Base-by-base conservation (phyloP, 2,888 invertebrate genomes). In the Alsophila aescularia region DNA sequence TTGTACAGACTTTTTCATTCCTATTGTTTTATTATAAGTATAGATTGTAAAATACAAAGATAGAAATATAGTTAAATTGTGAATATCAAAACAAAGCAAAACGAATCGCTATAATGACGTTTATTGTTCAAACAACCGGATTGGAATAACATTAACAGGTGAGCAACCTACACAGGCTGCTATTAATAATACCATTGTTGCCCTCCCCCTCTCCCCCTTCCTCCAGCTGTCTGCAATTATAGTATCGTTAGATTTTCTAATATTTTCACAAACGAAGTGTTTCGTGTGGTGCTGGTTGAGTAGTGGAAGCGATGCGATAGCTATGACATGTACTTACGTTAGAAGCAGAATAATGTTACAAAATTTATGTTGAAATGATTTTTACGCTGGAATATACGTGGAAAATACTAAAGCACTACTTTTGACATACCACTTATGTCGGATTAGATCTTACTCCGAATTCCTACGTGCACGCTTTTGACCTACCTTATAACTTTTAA, bases 211-310 rank as follows among this genome's bases (percentile, higher is more conserved):
- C n/a, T 13, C 8, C 24, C 12, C 14, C 3, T 54, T 53, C 40
- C 29, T 13, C 49, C 2, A 54, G 39, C 50, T 56, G 55, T 18
- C 52, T 31, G 41, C 49, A 54, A 57, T 62, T 52, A 57, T 59
- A 48, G 40, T 42, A 45, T 62, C 62, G 57, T 62, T 62, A 59
- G 21, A 56, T 56, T 55, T 61, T 62, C 59, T 62, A 62, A 62
- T 54, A 53, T 40, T 52, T 53, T 52, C 51, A 42, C 47, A 47
- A 50, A 40, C 47, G 32, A 37, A 32, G 32, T 34, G 27, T 14
- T 39, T 43, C 13, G 31, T 27, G 9, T 18, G 18, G 37, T 10
- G 44, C 5, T 18, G 0, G 21, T 21, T 8, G 1, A 14, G 4
- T 8, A 56, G 12, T 36, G n/a, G 2, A 43, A 44, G 49, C 37